Evolutionary conservation across 2,113 vertebrate species (phyloP), one percentile per base, ranked within the genome.

Genomic region (Daboia siamensis): DNA sequence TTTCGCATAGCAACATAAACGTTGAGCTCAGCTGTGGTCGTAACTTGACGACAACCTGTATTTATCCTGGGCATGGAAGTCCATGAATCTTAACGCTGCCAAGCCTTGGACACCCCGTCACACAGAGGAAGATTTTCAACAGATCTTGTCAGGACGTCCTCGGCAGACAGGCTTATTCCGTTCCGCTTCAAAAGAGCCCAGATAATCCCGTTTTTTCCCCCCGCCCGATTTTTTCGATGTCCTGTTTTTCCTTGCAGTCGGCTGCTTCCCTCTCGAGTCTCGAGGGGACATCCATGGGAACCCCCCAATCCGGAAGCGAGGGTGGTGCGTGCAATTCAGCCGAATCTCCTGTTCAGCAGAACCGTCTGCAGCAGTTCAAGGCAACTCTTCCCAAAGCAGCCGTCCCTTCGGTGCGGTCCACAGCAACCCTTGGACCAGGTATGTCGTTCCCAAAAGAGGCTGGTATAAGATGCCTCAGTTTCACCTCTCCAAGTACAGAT

Each of bases 281-380:
- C 0, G 97, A 97, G 17, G 90, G 93, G 1, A 33, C 94, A 1
- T 96, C 94, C 0, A 57, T 96, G 88, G 94, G 95, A 3, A 94
- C 97, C 26, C 92, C 97, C 0, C 95, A 95, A 0, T 95, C 52
- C 0, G 0, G 94, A 2, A 93, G 94, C 0, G 97, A 97, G 0
- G 0, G 5, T 0, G 90, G 95, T 2, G 69, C 92, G 1, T 89
- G 94, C 87, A 96, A 97, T 23, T 33, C 96, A 24, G 95, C 97
- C 0, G 96, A 97, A 61, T 96, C 98, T 86, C 92, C 95, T 6
- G 94, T 97, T 2, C 92, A 88, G 15, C 94, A 97, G n/a, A 97
- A 97, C 93, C 98, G 98, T 86, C 90, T 96, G 0, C 95, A 96
- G 0, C 86, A 96, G 56, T 98, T 98, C 90, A 98, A 98, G 52